Conservation (phyloP, 2,797 vertebrate genomes). For the Alcedo atthis region DNA sequence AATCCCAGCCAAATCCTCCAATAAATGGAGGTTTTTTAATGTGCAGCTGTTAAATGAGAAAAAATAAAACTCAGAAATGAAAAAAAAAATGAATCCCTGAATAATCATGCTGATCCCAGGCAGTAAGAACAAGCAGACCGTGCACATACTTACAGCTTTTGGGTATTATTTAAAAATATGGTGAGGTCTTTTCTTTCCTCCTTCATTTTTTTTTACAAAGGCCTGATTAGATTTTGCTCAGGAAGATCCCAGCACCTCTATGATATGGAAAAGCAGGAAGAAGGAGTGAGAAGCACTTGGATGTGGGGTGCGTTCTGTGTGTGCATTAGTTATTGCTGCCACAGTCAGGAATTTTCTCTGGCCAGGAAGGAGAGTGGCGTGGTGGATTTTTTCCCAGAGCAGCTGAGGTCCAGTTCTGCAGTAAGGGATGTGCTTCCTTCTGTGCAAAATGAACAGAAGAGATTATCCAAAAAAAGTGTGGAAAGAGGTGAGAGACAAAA, state of each 20-base stretch:
- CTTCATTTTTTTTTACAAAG: background rate
- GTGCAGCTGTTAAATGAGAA: constrained; percentile 78
- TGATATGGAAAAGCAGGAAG: background rate
- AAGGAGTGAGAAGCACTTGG: background rate
- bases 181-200: background rate
- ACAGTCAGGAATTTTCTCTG: background rate
- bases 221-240: constrained; percentile 44
- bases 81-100: constrained; percentile 75
- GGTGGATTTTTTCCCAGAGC: background rate
- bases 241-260: background rate
- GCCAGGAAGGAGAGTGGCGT: background rate
- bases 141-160: constrained; percentile 57
- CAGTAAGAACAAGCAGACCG: constrained; percentile 52
- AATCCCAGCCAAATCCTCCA: constrained; percentile 82
- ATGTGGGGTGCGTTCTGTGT: background rate
- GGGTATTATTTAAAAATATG: constrained; percentile 68
- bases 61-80: constrained; percentile 69
- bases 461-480: background rate
- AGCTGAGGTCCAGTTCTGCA: background rate
- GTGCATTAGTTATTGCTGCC: background rate
- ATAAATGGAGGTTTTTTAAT: constrained; percentile 79
- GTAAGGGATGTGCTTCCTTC: background rate
- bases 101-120: constrained; percentile 66
- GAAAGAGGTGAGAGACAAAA: background rate
- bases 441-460: background rate